phyloP scores from a whole-genome alignment of 2,888 invertebrate genomes.

The Diogma glabrata region DNA sequence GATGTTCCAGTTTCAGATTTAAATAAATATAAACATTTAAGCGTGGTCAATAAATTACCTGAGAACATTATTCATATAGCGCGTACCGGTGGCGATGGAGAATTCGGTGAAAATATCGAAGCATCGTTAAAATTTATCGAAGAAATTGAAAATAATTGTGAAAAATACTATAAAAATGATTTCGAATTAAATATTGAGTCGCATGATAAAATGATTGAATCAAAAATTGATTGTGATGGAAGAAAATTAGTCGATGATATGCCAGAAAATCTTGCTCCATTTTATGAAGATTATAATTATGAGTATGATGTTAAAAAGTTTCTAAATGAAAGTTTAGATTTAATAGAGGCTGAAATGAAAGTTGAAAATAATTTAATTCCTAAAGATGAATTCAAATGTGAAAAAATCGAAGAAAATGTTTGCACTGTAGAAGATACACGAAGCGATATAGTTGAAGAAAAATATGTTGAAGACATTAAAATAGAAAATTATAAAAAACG shows the following conservation, averaged over 20 bases:
- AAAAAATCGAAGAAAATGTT: constrained; percentile 1
- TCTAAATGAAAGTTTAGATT: constrained; percentile 2
- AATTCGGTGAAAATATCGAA: constrained; percentile 9
- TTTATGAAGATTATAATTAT: constrained; percentile 1
- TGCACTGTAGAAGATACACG: constrained; percentile 1
- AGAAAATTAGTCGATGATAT: constrained; percentile 2
- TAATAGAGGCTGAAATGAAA: constrained; percentile 4
- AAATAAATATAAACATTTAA: constrained; percentile 17
- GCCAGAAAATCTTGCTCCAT: not conserved
- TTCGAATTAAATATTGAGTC: constrained; percentile 15
- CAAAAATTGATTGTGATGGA: constrained; percentile 10
- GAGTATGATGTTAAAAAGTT: constrained; percentile 3
- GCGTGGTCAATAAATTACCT: constrained; percentile 17
- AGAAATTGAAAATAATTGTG: constrained; percentile 14
- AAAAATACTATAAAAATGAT: constrained; percentile 15
- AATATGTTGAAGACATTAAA: too few relatives aligned
- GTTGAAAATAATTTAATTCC: not conserved
- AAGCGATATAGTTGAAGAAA: constrained; percentile 1
- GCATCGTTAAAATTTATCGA: constrained; percentile 15
- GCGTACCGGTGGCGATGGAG: not conserved
- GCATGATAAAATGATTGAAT: constrained; percentile 11
- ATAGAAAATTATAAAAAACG: too few relatives aligned
- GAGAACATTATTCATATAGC: constrained; percentile 16
- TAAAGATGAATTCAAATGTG: constrained; percentile 2
- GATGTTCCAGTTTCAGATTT: constrained; percentile 19